These are phyloP conservation scores for Silurus lanzhouensis DNA, from an alignment of 2,797 vertebrate genomes.

Conservation along the genomic window DNA sequence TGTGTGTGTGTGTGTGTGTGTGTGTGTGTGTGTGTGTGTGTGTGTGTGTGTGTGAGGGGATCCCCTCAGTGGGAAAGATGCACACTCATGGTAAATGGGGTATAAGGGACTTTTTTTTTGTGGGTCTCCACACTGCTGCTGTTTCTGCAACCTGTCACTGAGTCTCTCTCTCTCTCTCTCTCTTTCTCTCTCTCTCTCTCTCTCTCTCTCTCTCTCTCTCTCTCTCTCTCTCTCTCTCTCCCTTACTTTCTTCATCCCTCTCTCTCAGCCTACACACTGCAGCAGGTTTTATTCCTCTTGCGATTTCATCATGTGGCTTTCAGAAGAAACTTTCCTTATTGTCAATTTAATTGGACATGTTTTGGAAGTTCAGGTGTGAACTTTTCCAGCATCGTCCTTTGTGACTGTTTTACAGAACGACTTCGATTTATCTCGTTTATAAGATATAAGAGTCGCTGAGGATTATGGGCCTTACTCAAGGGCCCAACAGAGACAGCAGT, in stretches of 20 bases:
- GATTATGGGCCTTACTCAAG: too few species aligned
- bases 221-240: not conserved
- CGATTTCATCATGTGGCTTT: conserved; percentile 15
- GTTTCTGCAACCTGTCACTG: not conserved
- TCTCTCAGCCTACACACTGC: conserved; percentile 26
- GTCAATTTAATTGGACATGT: not conserved
- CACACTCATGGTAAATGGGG: not conserved
- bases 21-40: not conserved
- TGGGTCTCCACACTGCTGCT: not conserved
- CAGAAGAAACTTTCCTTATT: not conserved
- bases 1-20: too few species aligned
- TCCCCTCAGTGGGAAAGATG: not conserved
- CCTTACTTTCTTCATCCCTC: not conserved
- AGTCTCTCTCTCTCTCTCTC: not conserved
- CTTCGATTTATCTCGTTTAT: not conserved
- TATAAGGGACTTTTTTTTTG: not conserved
- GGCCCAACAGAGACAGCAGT: too few species aligned
- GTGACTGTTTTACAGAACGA: too few species aligned
- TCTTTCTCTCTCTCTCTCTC: not conserved
- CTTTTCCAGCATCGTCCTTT: not conserved
- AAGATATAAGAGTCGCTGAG: too few species aligned
- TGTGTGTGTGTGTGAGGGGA: not conserved
- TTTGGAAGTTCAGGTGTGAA: not conserved
- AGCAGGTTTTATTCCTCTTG: not conserved
- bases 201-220: not conserved